Percentiles rank a stretch among this genome's conserved stretches.
phyloP scores from a whole-genome alignment of 2,888 invertebrate species.

The Abscondita cerata region DNA sequence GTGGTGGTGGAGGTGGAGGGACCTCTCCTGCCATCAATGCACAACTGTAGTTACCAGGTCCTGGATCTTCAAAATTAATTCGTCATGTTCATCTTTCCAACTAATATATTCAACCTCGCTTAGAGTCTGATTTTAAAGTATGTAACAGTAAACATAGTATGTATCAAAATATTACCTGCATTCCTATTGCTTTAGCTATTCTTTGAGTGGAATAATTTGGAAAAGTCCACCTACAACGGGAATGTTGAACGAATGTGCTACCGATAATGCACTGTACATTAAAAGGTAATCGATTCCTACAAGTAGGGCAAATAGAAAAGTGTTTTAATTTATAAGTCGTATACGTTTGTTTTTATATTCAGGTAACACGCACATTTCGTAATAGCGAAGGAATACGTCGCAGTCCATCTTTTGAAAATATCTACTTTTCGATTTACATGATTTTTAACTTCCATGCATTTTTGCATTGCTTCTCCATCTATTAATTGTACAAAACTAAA shows the following conservation, averaged over 20 bases:
- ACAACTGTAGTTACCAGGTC: conserved; percentile 61
- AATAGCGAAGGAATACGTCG: conserved; percentile 50
- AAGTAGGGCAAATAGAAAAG: conserved; percentile 7
- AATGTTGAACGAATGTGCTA: conserved; percentile 51
- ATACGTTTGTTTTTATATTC: conserved; percentile 49
- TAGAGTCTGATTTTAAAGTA: conserved; percentile 38
- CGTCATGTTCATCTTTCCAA: conserved; percentile 55
- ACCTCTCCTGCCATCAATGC: conserved; percentile 54
- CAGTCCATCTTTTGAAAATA: conserved; percentile 50
- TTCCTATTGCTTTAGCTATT: conserved; percentile 48
- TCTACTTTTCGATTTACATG: conserved; percentile 51
- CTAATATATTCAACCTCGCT: conserved; percentile 58
- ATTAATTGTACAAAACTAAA: conserved; percentile 51
- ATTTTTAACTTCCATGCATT: conserved; percentile 46
- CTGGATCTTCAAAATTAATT: conserved; percentile 61
- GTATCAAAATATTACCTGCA: conserved; percentile 42
- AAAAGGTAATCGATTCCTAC: conserved; percentile 47
- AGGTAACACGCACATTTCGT: conserved; percentile 49
- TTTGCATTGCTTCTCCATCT: conserved; percentile 51
- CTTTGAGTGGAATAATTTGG: conserved; percentile 47
- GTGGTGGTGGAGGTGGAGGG: conserved; percentile 34
- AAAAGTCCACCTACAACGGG: conserved; percentile 52
- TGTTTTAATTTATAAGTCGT: background rate
- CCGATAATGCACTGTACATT: conserved; percentile 46
- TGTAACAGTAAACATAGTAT: background rate